phyloP scores from a whole-genome alignment of 2,797 vertebrate genomes.

The Danio tinwini region DNA sequence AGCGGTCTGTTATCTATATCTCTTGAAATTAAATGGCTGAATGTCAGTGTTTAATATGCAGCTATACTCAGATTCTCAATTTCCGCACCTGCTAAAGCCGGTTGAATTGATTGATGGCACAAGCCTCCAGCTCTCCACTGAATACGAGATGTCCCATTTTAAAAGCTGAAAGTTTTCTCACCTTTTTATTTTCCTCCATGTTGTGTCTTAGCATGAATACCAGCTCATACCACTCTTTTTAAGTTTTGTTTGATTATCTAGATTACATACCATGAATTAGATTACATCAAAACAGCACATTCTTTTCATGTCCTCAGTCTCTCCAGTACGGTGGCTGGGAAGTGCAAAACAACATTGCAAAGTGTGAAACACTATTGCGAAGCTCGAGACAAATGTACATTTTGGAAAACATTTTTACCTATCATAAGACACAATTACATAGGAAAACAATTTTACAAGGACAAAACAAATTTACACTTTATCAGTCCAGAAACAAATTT shows the following conservation, averaged over 20 bases:
- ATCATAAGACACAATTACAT: no score
- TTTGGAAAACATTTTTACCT: no score
- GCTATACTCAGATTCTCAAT: constrained; percentile 28
- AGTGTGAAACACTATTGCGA: no score
- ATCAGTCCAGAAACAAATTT: no score
- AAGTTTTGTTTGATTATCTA: constrained; percentile 8
- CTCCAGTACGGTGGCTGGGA: no score
- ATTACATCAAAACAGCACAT: neutral
- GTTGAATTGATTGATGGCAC: constrained; percentile 27
- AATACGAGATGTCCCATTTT: constrained; percentile 7
- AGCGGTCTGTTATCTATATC: constrained; percentile 14
- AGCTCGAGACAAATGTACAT: no score
- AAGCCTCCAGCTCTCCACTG: constrained; percentile 5
- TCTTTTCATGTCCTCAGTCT: neutral
- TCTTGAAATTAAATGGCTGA: constrained; percentile 16
- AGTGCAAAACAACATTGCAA: no score
- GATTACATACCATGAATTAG: neutral
- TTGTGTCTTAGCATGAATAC: constrained; percentile 5
- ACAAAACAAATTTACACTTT: no score
- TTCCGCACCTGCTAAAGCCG: constrained; percentile 28
- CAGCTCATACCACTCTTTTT: neutral
- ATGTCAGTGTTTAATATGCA: neutral
- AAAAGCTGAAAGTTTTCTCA: neutral
- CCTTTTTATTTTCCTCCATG: neutral
- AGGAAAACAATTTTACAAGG: no score